Conservation (phyloP, 1,140 invertebrate species). For the Lysiphlebus fabarum region DNA sequence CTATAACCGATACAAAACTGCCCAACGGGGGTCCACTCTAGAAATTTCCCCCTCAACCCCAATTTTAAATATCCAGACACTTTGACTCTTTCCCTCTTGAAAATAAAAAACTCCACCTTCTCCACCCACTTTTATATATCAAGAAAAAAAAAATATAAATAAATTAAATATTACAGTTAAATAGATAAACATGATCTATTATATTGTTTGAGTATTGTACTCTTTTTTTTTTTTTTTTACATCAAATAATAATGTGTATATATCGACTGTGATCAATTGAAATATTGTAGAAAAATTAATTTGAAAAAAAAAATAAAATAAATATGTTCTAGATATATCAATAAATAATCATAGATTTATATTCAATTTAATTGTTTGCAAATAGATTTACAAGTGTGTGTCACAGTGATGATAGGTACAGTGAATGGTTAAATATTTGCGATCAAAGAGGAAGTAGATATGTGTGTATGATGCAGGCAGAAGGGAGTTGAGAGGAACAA, state of each 20-base stretch:
- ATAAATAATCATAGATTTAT: too few species aligned
- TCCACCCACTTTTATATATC: constrained; percentile 12
- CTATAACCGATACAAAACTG: constrained; percentile 43
- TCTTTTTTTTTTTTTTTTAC: background rate
- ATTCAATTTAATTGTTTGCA: too few species aligned
- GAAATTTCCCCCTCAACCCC: constrained; percentile 31
- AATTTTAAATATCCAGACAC: constrained; percentile 26
- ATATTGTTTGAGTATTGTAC: background rate
- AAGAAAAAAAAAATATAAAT: too few species aligned
- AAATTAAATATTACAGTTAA: too few species aligned
- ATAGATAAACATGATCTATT: too few species aligned
- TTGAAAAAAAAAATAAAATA: too few species aligned
- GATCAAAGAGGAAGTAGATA: constrained; percentile 1
- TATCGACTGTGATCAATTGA: background rate
- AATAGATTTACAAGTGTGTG: too few species aligned
- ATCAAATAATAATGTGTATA: background rate
- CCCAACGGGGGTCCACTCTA: constrained; percentile 38
- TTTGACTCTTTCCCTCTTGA: constrained; percentile 15
- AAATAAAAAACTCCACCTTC: constrained; percentile 22
- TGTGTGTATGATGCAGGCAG: too few species aligned
- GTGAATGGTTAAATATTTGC: too few species aligned
- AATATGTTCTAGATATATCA: too few species aligned
- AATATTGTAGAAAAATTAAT: background rate
- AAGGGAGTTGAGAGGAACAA: background rate
- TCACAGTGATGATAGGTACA: too few species aligned